phyloP scores from a whole-genome alignment of 2,888 invertebrate genomes.

The Tetragonula carbonaria region DNA sequence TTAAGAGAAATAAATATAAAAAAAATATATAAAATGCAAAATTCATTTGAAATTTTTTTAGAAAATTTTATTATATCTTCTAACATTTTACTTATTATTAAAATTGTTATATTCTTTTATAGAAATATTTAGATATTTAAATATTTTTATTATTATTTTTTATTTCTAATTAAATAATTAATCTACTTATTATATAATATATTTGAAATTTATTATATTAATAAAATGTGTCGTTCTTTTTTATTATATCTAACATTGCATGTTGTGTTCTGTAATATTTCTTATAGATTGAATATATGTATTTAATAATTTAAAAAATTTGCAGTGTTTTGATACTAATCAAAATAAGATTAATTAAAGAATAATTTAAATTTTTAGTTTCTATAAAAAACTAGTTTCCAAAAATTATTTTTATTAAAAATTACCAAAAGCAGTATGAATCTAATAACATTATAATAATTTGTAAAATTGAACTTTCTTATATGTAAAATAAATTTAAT shows the following conservation, averaged over 20 bases:
- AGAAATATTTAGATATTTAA: neutral
- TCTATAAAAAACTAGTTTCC: neutral
- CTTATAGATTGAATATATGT: conserved; percentile 14
- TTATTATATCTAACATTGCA: conserved; percentile 41
- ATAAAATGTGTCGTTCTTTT: neutral
- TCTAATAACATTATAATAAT: conserved; percentile 8
- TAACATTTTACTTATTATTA: neutral
- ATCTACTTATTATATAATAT: conserved; percentile 7
- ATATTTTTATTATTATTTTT: neutral
- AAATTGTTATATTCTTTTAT: neutral
- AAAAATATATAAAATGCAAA: neutral
- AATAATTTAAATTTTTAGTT: neutral
- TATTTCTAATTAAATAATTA: conserved; percentile 1
- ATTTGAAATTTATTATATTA: conserved; percentile 10
- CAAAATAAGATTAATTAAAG: neutral
- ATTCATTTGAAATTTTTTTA: neutral
- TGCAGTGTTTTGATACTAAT: conserved; percentile 15
- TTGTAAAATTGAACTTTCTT: conserved; percentile 13
- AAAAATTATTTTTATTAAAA: neutral
- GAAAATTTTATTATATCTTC: neutral
- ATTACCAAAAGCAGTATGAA: neutral
- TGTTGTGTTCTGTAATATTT: conserved; percentile 9
- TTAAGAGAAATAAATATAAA: neutral
- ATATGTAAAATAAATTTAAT: conserved; percentile 11
- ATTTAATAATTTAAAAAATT: neutral